Evolutionary conservation across 2,797 vertebrate species (phyloP), one percentile per base, ranked within the genome.

Genomic region (Sternarchorhynchus goeldii): DNA sequence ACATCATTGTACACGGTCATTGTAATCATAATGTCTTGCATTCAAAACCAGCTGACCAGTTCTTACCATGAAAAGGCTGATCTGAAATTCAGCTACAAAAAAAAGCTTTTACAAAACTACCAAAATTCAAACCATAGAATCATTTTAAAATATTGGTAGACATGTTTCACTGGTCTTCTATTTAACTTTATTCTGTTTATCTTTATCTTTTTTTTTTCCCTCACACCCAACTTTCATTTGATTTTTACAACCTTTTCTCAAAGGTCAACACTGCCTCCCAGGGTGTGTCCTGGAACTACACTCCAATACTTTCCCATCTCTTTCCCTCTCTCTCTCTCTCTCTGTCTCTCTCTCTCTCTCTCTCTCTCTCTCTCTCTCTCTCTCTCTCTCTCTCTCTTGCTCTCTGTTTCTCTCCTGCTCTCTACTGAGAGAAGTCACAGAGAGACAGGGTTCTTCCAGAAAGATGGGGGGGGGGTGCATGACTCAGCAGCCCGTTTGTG

Each of bases 221-320:
- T 57, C 18, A 20, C 31, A 57, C 18, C 25, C 41, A 76, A 45
- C 12, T 20, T 67, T 55, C 34, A 45, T 20, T 76, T 39, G 41
- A 25, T 12, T 69, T 70, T 70, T 18, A 80, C 71, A 25, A 73
- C 41, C 31, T 53, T 75, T 81, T 81, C 83, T 73, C 68, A 77
- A 85, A 85, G 84, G 84, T 80, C 90, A 91, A 88, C 86, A 90
- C 85, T 86, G 89, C 88, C 88, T 88, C 90, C 88, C 82, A 80
- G 68, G 89, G 87, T 79, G 80, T 84, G 53, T 78, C 17, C 76
- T 41, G 67, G 80, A 81, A 81, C 74, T 87, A 78, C 86, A 85
- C 66, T 57, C 80, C 1, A 16, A 18, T 0, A 29, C 32, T 32
- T 39, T 39, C 10, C 32, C 20, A 17, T 41, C 18, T 69, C 29